Evolutionary conservation across 2,113 vertebrate species (phyloP).

Genomic region (Charadrius vociferus): DNA sequence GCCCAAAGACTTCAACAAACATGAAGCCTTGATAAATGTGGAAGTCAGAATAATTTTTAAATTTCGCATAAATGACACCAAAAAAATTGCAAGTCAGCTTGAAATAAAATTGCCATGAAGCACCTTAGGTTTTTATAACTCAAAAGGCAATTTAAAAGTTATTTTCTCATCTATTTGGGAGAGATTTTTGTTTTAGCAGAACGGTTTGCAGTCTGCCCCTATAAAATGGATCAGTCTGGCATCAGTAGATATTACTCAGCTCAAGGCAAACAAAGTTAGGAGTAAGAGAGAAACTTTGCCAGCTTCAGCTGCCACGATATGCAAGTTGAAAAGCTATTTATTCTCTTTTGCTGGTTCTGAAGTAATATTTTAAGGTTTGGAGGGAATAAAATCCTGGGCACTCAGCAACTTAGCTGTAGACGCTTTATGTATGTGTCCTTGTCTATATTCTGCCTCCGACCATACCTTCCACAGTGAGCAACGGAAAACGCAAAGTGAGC

Average conservation of each 20-base stretch:
- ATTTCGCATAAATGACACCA: constrained; percentile 12
- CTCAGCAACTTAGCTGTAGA: constrained; percentile 36
- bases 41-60: constrained; percentile 38
- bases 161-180: not conserved
- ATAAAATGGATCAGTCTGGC: constrained; percentile 9
- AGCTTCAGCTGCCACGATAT: not conserved
- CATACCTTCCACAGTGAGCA: not conserved
- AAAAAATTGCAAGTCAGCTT: constrained; percentile 14
- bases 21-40: constrained; percentile 37
- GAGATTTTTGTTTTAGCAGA: not conserved
- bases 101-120: constrained; percentile 48
- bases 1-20: not conserved
- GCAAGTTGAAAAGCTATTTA: not conserved
- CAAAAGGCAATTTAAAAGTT: constrained; percentile 33
- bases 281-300: constrained; percentile 16
- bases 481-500: not conserved
- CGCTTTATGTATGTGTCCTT: not conserved
- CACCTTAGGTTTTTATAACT: constrained; percentile 11
- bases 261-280: not conserved
- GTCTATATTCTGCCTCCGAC: not conserved
- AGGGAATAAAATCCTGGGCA: constrained; percentile 16
- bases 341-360: not conserved
- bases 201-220: not conserved
- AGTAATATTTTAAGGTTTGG: constrained; percentile 17
- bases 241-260: not conserved